These are phyloP conservation scores for Mesaphorura yosii DNA, from an alignment of 1,140 invertebrate species.

Conservation along the genomic window DNA sequence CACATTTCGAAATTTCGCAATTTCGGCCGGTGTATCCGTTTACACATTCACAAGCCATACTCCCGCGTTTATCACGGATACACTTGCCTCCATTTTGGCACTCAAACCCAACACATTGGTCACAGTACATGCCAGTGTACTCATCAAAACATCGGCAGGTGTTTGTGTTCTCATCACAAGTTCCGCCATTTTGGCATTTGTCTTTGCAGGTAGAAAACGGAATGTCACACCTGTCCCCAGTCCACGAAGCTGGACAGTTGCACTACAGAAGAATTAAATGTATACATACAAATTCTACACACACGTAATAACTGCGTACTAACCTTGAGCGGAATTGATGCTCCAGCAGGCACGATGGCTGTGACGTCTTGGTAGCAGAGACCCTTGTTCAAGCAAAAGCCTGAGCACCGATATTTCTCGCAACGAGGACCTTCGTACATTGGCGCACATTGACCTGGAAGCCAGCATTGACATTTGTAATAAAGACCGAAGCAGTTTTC, in stretches of 20 bases:
- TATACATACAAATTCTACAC: neutral
- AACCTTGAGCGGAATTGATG: conserved; percentile 6
- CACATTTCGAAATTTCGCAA: conserved; percentile 39
- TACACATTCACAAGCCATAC: conserved; percentile 35
- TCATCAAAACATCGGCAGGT: conserved; percentile 22
- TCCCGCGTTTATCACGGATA: conserved; percentile 16
- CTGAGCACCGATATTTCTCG: conserved; percentile 51
- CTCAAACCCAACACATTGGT: conserved; percentile 34
- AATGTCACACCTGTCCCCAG: conserved; percentile 53
- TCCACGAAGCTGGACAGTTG: conserved; percentile 50
- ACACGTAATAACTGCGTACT: neutral
- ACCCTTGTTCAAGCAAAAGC: conserved; percentile 51
- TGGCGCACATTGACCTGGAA: no score
- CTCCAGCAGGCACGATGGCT: conserved; percentile 10
- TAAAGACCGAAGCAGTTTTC: no score
- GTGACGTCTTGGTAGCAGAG: conserved; percentile 43
- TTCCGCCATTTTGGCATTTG: conserved; percentile 47
- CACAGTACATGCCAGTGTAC: conserved; percentile 32
- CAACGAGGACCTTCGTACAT: conserved; percentile 49
- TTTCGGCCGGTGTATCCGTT: conserved; percentile 35
- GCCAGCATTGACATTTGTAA: neutral
- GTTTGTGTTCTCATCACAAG: conserved; percentile 37
- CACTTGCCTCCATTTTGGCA: conserved; percentile 40
- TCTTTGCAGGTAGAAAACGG: conserved; percentile 42
- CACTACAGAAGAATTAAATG: conserved; percentile 37